phyloP scores from a whole-genome alignment of 2,113 vertebrate genomes.

The Epinephelus fuscoguttatus region DNA sequence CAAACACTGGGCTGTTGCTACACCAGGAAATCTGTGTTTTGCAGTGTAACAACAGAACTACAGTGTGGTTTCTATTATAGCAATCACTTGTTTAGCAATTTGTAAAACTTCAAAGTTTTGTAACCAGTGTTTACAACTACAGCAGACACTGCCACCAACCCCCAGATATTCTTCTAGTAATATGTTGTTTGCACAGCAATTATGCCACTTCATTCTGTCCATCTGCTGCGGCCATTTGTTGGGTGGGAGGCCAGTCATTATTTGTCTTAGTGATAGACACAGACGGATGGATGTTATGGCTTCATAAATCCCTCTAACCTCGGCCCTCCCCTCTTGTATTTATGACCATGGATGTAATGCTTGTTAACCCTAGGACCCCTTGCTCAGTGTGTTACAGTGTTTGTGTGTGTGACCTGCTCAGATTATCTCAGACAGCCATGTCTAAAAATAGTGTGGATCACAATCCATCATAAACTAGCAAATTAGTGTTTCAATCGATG shows the following conservation, averaged over 20 bases:
- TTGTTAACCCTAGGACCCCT: conserved; percentile 42
- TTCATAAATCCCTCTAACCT: conserved; percentile 50
- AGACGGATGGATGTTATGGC: conserved; percentile 35
- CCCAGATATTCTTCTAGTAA: background rate
- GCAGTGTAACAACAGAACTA: background rate
- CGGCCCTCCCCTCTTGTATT: conserved; percentile 21
- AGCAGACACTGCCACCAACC: background rate
- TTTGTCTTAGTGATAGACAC: conserved; percentile 53
- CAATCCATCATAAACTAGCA: conserved; percentile 25
- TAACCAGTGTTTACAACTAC: background rate
- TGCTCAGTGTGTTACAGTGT: conserved; percentile 1
- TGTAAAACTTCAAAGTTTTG: background rate
- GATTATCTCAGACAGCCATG: conserved; percentile 21
- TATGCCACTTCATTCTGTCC: conserved; percentile 22
- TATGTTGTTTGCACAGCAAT: conserved; percentile 21
- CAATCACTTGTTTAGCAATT: conserved; percentile 14
- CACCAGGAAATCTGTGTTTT: background rate
- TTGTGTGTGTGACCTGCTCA: conserved; percentile 2
- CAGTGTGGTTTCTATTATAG: background rate
- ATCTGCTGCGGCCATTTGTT: conserved; percentile 45
- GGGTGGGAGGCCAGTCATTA: conserved; percentile 36
- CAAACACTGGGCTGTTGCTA: background rate
- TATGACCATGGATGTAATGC: conserved; percentile 25
- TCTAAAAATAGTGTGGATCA: conserved; percentile 21
- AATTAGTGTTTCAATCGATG: background rate